Evolutionary conservation across 2,888 invertebrate species (phyloP).

Genomic region (Phyllotreta striolata): DNA sequence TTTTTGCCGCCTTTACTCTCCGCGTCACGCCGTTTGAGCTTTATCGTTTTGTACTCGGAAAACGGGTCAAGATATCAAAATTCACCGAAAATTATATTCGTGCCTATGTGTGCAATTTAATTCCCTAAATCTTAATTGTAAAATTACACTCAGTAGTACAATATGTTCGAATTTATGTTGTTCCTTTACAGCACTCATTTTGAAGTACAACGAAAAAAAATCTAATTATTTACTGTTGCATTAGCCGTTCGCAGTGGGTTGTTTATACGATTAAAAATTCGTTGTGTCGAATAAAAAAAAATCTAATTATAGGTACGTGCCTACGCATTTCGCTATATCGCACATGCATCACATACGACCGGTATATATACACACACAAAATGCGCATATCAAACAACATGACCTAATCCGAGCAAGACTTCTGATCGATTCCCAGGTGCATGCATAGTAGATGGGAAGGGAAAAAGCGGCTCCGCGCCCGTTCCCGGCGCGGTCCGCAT

Average conservation of each 20-base stretch:
- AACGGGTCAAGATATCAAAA: conserved; percentile 11
- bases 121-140: no score
- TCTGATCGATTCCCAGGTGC: conserved; percentile 53
- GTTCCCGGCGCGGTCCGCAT: conserved; percentile 32
- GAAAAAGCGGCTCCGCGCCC: conserved; percentile 33
- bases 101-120: no score
- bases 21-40: conserved; percentile 23
- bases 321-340: not conserved
- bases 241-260: no score
- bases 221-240: no score
- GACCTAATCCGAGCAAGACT: conserved; percentile 51
- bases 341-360: no score
- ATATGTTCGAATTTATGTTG: no score
- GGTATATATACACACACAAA: conserved; percentile 38
- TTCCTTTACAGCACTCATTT: no score
- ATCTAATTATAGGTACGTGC: no score
- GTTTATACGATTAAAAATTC: no score
- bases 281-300: no score
- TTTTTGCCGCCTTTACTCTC: conserved; percentile 8
- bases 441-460: conserved; percentile 49
- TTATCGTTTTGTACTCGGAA: conserved; percentile 14
- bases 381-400: conserved; percentile 48
- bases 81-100: not conserved
- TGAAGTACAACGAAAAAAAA: no score
- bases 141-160: no score